These are phyloP conservation scores for Beris chalybata DNA, from an alignment of 2,888 invertebrate species.

Conservation along the genomic window DNA sequence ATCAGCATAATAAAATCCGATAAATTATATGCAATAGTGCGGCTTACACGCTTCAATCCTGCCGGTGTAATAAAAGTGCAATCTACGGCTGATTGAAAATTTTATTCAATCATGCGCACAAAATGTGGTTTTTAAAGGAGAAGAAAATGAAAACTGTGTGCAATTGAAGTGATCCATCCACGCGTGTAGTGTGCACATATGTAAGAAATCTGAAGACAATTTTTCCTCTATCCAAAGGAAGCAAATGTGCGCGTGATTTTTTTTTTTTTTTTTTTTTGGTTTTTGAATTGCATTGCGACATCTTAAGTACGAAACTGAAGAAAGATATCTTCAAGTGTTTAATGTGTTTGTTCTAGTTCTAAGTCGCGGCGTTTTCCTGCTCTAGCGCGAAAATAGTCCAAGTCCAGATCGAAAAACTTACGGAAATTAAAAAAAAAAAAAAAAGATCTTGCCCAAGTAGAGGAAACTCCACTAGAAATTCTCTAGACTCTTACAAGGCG, in stretches of 20 bases:
- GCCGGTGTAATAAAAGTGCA: not conserved
- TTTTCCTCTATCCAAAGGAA: not conserved
- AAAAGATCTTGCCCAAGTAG: too few species aligned
- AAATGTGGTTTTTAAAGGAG: conserved; percentile 11
- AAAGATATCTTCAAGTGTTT: conserved; percentile 27
- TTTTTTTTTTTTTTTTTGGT: too few species aligned
- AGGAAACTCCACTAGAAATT: too few species aligned
- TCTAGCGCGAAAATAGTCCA: too few species aligned
- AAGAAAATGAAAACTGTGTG: too few species aligned
- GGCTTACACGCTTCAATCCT: conserved; percentile 1
- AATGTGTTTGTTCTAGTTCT: conserved; percentile 12
- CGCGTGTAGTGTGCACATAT: not conserved
- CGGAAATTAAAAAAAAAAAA: too few species aligned
- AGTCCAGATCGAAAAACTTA: too few species aligned
- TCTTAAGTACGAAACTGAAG: conserved; percentile 21
- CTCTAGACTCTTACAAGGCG: too few species aligned
- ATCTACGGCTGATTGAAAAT: conserved; percentile 12
- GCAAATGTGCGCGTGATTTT: not conserved
- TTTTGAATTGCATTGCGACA: conserved; percentile 5
- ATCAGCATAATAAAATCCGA: conserved; percentile 33
- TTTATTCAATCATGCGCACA: conserved; percentile 23
- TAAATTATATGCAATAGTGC: conserved; percentile 16
- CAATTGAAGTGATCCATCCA: not conserved
- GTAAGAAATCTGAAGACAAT: too few species aligned
- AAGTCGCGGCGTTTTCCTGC: not conserved